Evolutionary conservation across 2,888 invertebrate species (phyloP), one percentile per base, ranked within the genome.

Genomic region (Sinodicranocentrus sp.): DNA sequence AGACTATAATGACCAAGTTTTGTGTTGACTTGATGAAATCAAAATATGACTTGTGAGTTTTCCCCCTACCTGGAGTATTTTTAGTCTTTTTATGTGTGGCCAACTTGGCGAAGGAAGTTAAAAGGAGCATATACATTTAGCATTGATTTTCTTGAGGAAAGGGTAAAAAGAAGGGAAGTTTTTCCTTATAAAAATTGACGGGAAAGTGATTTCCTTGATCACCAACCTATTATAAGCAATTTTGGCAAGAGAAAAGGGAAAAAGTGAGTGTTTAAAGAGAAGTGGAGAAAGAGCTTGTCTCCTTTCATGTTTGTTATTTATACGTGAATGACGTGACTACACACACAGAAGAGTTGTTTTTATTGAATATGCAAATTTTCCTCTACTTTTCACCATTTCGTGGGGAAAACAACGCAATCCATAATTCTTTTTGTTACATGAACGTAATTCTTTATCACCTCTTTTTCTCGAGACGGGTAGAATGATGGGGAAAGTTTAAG

Each of bases 121-220:
- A 13, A 39, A 39, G 13, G n/a, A 52, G n/a, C 17, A 5, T 52
- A 52, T 5, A 52, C 3, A 17, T n/a, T 52, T n/a, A 48, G 21
- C 48, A 63, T 65, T 48, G 75, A 75, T 65, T 75, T 75, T 75
- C 48, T 19, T 33, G 10, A 26, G 15, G 19, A n/a, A 43, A 59
- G n/a, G n/a, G 33, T 13, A 25, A 57, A 57, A 59, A 57, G 23
- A 72, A 17, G 33, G 15, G 39, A 39, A 13, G 13, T 6, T 8
- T 39, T 8, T 61, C 26, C 26, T 61, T 26, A 63, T 39, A 65
- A 33, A 26, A 61, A 26, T 61, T 61, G 43, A 59, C 77, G 65
- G 77, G 68, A 61, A 70, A 77, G 59, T 70, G 77, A 77, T 77
- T 77, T 76, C 76, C 67, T 76, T 76, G 43, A 76, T 67, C 39